phyloP scores from a whole-genome alignment of 2,113 vertebrate species.

The Rhea pennata region DNA sequence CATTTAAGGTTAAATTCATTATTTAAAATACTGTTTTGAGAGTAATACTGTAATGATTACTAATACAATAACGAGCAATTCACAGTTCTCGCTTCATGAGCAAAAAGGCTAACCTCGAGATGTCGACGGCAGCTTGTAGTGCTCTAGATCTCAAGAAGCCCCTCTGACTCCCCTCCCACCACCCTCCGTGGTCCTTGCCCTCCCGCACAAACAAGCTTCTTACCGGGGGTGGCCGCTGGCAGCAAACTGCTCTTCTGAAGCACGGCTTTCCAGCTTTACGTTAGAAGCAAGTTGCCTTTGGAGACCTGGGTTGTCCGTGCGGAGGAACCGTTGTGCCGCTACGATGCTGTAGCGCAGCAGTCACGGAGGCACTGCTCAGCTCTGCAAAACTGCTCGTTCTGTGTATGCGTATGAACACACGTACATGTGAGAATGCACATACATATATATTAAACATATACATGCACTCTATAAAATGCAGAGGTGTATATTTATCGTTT shows the following conservation, averaged over 20 bases:
- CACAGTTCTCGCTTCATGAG: not conserved
- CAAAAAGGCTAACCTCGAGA: not conserved
- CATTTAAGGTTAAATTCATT: not conserved
- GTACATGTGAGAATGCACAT: not conserved
- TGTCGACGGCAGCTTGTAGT: not conserved
- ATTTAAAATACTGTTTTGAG: not conserved
- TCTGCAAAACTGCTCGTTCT: not conserved
- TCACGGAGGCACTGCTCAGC: not conserved
- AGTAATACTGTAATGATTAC: not conserved
- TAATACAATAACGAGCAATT: not conserved
- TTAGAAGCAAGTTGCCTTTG: not conserved
- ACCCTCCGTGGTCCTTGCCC: not conserved
- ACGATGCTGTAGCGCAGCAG: rapidly evolving
- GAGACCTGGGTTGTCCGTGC: rapidly evolving
- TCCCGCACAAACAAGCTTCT: not conserved
- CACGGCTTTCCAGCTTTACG: not conserved
- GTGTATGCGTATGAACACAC: not conserved
- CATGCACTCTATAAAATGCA: rapidly evolving
- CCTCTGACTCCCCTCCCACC: not conserved
- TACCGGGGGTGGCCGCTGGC: not conserved
- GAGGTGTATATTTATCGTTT: not conserved
- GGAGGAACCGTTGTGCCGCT: not conserved
- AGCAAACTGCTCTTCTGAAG: not conserved
- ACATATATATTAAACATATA: not conserved
- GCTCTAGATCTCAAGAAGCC: not conserved